These are phyloP conservation scores for Parnassius glacialis DNA, from an alignment of 2,888 invertebrate species.

Conservation along the genomic window DNA sequence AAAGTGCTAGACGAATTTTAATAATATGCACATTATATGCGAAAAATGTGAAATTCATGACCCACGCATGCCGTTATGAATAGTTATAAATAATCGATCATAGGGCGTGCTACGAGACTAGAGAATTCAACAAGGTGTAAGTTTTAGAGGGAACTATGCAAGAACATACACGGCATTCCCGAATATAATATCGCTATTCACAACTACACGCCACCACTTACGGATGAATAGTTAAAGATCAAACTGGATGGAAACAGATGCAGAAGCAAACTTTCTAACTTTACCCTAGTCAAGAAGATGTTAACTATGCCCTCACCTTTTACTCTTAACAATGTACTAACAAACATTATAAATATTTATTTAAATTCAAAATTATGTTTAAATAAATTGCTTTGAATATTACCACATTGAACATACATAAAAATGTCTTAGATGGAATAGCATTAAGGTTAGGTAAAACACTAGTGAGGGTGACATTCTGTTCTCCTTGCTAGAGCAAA, in stretches of 20 bases:
- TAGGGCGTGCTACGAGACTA: slow-evolving; percentile 10
- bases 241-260: slow-evolving; percentile 33
- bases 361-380: background rate
- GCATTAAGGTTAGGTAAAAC: too few species aligned
- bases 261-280: slow-evolving; percentile 35
- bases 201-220: slow-evolving; percentile 15
- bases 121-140: slow-evolving; percentile 24
- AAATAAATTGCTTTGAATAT: too few species aligned
- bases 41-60: background rate
- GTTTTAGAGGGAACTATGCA: slow-evolving; percentile 23
- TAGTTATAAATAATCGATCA: slow-evolving; percentile 21
- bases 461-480: too few species aligned
- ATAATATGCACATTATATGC: background rate
- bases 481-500: too few species aligned
- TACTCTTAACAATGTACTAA: slow-evolving; percentile 18
- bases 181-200: slow-evolving; percentile 34
- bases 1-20: too few species aligned
- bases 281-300: slow-evolving; percentile 28
- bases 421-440: too few species aligned
- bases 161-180: slow-evolving; percentile 30
- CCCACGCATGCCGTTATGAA: background rate
- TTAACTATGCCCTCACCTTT: slow-evolving; percentile 30
- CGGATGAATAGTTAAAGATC: slow-evolving; percentile 33
- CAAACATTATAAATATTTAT: slow-evolving; percentile 7
- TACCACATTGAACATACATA: too few species aligned